Conservation (phyloP, 2,113 vertebrate genomes). For the Myiozetetes cayanensis region DNA sequence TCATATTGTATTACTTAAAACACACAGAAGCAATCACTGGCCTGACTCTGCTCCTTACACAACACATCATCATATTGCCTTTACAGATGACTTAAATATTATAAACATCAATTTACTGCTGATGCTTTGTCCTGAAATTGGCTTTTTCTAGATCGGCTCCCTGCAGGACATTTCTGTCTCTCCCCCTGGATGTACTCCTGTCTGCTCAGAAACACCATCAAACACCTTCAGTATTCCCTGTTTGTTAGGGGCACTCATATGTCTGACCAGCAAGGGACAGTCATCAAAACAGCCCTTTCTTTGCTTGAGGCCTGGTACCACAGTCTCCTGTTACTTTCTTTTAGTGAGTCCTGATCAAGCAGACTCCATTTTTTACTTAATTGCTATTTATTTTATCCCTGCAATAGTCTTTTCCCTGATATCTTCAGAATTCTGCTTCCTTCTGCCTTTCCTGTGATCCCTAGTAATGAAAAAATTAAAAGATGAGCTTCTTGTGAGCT, state of each 20-base stretch:
- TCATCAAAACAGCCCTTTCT: neutral
- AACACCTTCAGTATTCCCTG: neutral
- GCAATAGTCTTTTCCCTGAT: neutral
- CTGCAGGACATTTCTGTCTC: neutral
- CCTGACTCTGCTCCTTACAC: conserved; percentile 13
- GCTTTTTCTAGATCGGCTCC: neutral
- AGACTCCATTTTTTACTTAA: conserved; percentile 27
- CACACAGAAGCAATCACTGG: neutral
- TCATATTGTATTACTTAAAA: conserved; percentile 56
- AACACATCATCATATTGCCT: conserved; percentile 17
- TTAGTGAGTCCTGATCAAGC: neutral
- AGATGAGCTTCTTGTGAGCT: conserved; percentile 27
- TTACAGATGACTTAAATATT: conserved; percentile 16
- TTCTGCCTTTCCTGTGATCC: conserved; percentile 39
- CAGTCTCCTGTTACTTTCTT: conserved; percentile 9
- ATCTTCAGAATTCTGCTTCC: conserved; percentile 20
- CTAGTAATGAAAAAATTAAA: conserved; percentile 46
- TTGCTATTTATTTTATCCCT: conserved; percentile 39
- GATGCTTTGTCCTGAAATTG: neutral
- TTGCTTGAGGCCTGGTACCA: neutral
- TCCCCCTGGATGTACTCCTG: neutral
- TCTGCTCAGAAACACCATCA: neutral
- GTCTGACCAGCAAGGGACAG: neutral
- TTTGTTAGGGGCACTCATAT: neutral
- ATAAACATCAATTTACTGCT: neutral